A percentile compares a stretch with the other conserved stretches of the same genome.
These are phyloP conservation scores for Apis laboriosa DNA, from an alignment of 1,140 invertebrate species.

Conservation along the genomic window DNA sequence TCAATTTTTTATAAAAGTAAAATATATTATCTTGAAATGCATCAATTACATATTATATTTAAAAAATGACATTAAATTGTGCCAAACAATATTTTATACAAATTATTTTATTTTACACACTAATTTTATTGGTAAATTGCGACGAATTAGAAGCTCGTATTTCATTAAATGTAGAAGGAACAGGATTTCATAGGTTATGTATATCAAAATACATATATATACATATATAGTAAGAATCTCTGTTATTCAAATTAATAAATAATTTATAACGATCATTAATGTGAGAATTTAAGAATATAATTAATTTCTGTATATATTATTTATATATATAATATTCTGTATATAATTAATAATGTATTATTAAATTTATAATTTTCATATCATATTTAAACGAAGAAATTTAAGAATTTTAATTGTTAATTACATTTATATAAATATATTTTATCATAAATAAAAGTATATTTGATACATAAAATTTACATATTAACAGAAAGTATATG, in stretches of 20 bases:
- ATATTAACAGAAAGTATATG: too few species aligned
- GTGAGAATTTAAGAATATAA: too few species aligned
- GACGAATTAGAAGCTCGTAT: conserved; percentile 16
- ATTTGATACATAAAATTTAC: too few species aligned
- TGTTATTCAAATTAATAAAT: background rate
- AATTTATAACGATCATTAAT: too few species aligned
- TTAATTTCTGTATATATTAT: too few species aligned
- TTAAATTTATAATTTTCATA: background rate
- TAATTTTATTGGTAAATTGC: conserved; percentile 18
- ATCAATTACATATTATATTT: background rate
- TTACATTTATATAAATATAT: too few species aligned
- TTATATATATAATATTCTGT: too few species aligned
- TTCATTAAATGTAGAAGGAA: conserved; percentile 59
- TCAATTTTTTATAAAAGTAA: background rate
- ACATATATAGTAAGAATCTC: background rate
- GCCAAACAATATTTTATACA: background rate
- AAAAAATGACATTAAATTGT: conserved; percentile 8
- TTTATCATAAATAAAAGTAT: too few species aligned
- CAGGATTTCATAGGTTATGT: conserved; percentile 77
- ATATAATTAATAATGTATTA: background rate
- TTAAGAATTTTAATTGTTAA: background rate
- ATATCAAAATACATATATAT: background rate
- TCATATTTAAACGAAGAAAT: background rate
- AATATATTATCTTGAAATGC: background rate
- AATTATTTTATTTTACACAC: background rate